phyloP scores from a whole-genome alignment of 2,888 invertebrate species.

The Troides oblongomaculatus region DNA sequence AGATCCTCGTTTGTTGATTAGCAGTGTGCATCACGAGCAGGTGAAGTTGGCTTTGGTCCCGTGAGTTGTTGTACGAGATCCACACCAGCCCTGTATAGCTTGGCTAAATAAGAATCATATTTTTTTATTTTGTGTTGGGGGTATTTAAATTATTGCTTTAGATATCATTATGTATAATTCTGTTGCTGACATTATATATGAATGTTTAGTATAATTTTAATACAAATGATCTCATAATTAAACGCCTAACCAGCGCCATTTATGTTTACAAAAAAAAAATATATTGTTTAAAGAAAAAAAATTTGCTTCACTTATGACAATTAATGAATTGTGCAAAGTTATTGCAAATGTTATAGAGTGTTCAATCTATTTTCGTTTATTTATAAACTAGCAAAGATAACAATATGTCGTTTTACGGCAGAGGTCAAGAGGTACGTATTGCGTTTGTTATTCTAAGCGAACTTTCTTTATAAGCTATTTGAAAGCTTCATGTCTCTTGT shows the following conservation, averaged over 20 bases:
- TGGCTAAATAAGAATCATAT: too few species aligned
- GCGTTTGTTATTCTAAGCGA: conserved; percentile 17
- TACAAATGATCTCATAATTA: not conserved
- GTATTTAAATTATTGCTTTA: too few species aligned
- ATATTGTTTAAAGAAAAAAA: not conserved
- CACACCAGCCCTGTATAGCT: too few species aligned
- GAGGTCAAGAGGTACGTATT: conserved; percentile 15
- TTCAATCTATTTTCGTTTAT: conserved; percentile 20
- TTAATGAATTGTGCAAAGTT: conserved; percentile 21
- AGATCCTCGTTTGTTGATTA: too few species aligned
- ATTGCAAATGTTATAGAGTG: conserved; percentile 15
- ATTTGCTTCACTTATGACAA: conserved; percentile 1
- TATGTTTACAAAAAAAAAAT: not conserved
- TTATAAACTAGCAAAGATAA: conserved; percentile 19
- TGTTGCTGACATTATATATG: too few species aligned
- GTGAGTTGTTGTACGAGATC: too few species aligned
- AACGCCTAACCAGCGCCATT: not conserved
- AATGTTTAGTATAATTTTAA: too few species aligned
- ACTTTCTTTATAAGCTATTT: conserved; percentile 17
- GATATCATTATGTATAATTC: too few species aligned
- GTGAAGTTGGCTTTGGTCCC: too few species aligned
- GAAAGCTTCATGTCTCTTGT: conserved; percentile 14
- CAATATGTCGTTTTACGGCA: conserved; percentile 12
- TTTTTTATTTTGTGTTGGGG: too few species aligned
- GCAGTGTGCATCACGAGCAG: too few species aligned